Evolutionary conservation across 2,888 invertebrate species (phyloP).

Genomic region (Drosophila seclusa): DNA sequence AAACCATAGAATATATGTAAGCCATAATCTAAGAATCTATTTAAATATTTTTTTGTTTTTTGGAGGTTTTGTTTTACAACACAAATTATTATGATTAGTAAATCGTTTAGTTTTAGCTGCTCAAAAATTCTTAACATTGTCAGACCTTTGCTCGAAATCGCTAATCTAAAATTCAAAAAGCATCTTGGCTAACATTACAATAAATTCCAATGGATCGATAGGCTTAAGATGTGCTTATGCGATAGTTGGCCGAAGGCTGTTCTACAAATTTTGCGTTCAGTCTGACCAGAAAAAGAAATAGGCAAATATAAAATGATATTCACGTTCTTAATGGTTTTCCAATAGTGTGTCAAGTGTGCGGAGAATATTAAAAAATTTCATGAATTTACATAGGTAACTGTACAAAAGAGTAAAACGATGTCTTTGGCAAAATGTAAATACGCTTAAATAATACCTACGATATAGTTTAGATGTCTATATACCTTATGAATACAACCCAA

Average conservation of each 20-base stretch:
- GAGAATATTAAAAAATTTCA: slow-evolving; percentile 42
- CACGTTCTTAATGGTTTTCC: slow-evolving; percentile 46
- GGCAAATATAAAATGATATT: slow-evolving; percentile 48
- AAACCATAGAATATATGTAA: not conserved
- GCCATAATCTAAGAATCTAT: too few relatives aligned
- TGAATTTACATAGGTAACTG: not conserved
- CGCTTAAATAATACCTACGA: not conserved
- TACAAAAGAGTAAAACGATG: not conserved
- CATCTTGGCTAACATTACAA: slow-evolving; percentile 33
- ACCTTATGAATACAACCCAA: not conserved
- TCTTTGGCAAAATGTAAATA: not conserved
- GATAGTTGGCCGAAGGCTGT: slow-evolving; percentile 46
- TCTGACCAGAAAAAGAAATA: slow-evolving; percentile 29
- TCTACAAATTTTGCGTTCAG: slow-evolving; percentile 39
- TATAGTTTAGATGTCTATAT: not conserved
- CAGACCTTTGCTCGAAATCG: not conserved
- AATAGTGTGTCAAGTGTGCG: slow-evolving; percentile 64
- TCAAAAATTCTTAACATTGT: not conserved
- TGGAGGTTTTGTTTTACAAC: not conserved
- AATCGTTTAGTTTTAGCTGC: not conserved
- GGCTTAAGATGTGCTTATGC: slow-evolving; percentile 22
- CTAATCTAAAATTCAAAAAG: slow-evolving; percentile 29
- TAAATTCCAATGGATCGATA: slow-evolving; percentile 64
- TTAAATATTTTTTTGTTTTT: not conserved
- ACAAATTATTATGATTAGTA: not conserved